Percentiles rank a stretch among this genome's conserved stretches.
Conservation (phyloP, 2,888 invertebrate genomes). For the Flabesymbios commensalis region DNA sequence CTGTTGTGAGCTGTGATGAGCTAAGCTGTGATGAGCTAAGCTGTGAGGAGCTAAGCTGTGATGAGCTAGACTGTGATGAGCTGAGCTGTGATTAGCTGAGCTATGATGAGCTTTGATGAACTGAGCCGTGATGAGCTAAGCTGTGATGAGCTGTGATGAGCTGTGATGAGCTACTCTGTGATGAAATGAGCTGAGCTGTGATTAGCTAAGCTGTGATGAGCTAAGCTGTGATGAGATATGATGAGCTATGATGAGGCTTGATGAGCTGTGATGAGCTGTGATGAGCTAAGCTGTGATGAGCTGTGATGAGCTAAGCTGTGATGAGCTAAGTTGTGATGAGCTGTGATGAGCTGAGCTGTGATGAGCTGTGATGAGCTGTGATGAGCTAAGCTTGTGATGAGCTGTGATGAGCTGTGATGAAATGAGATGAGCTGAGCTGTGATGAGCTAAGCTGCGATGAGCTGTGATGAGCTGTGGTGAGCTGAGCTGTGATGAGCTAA, state of each 20-base stretch:
- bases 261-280: neutral
- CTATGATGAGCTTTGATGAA: neutral
- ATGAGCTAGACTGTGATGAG: neutral
- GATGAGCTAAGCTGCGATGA: neutral
- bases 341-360: neutral
- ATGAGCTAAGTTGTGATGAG: neutral
- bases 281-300: neutral
- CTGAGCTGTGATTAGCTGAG: neutral
- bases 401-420: constrained; percentile 1
- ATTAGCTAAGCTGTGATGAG: neutral
- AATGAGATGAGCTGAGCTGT: neutral
- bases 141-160: neutral
- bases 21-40: neutral
- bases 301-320: neutral
- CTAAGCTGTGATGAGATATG: neutral
- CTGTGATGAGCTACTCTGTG: neutral
- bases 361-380: neutral
- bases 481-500: neutral
- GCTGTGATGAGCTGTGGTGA: neutral
- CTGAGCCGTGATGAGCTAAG: neutral
- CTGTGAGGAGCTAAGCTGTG: neutral
- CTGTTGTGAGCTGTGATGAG: neutral
- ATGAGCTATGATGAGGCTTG: neutral
- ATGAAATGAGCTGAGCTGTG: neutral
- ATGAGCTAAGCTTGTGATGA: too few species aligned